Percentiles rank a stretch among this genome's conserved stretches.
These are phyloP conservation scores for Cyanoliseus patagonus DNA, from an alignment of 2,113 vertebrate genomes.

Conservation along the genomic window DNA sequence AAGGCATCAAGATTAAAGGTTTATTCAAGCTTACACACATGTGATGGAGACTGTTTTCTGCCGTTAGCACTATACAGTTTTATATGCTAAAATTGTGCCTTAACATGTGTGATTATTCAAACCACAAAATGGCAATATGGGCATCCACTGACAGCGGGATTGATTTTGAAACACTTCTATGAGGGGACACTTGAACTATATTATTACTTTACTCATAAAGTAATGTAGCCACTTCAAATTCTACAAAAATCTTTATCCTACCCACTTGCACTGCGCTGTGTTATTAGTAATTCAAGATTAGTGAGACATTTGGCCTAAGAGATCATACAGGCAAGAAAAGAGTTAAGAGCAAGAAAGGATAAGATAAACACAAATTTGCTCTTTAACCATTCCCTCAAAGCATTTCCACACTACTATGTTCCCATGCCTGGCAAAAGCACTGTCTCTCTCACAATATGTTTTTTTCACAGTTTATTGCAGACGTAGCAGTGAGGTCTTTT, in stretches of 20 bases:
- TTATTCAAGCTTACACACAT: rapidly evolving
- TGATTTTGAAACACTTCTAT: not conserved
- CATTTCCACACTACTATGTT: not conserved
- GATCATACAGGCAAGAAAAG: not conserved
- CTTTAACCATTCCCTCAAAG: not conserved
- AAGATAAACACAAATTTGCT: not conserved
- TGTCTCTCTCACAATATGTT: not conserved
- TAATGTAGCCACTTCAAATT: not conserved
- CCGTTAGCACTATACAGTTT: not conserved
- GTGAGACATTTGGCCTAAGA: not conserved
- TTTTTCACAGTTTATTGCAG: not conserved
- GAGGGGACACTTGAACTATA: not conserved
- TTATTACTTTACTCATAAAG: not conserved
- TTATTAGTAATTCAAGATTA: not conserved
- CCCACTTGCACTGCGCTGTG: not conserved
- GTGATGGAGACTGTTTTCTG: not conserved
- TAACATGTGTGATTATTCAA: not conserved
- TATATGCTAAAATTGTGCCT: not conserved
- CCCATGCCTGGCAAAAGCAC: not conserved
- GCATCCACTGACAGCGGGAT: not conserved
- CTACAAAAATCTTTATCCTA: not conserved
- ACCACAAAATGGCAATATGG: rapidly evolving
- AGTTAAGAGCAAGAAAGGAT: not conserved
- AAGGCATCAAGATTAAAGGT: not conserved
- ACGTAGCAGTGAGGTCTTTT: not conserved